Conservation (phyloP, 2,797 vertebrate species). For the Cheirogaleus major region DNA sequence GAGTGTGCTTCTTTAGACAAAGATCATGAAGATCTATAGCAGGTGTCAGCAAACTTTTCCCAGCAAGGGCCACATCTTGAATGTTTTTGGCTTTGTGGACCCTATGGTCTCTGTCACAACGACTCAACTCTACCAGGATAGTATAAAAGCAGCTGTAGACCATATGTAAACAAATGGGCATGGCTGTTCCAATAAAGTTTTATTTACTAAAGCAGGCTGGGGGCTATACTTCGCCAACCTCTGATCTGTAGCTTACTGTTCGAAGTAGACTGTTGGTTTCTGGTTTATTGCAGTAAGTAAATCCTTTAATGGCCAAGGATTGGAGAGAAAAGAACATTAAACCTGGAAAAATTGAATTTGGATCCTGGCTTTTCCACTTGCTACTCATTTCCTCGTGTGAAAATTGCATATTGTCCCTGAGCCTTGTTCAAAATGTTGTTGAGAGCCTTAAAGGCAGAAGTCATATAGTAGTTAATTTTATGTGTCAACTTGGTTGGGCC, state of each 20-base stretch:
- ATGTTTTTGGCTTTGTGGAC: not conserved
- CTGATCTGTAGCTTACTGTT: not conserved
- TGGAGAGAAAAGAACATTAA: not conserved
- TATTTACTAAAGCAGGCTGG: not conserved
- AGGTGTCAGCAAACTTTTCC: not conserved
- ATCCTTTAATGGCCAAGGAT: not conserved
- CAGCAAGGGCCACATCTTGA: not conserved
- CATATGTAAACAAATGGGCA: rapidly evolving
- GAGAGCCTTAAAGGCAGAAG: not conserved
- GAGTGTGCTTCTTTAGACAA: not conserved
- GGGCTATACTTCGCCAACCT: no score
- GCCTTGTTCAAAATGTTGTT: not conserved
- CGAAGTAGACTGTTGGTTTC: not conserved
- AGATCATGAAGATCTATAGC: not conserved
- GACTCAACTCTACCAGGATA: not conserved
- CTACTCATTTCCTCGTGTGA: not conserved
- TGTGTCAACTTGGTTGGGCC: not conserved
- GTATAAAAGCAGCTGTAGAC: not conserved
- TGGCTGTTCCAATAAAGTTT: not conserved
- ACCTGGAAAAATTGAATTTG: not conserved
- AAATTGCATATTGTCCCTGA: not conserved
- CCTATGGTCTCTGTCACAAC: not conserved
- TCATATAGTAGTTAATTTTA: not conserved
- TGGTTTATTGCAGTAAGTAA: not conserved
- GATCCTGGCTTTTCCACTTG: no score